Evolutionary conservation across 2,113 vertebrate genomes (phyloP), one percentile per base, ranked within the genome.

Genomic region (Oncorhynchus keta): DNA sequence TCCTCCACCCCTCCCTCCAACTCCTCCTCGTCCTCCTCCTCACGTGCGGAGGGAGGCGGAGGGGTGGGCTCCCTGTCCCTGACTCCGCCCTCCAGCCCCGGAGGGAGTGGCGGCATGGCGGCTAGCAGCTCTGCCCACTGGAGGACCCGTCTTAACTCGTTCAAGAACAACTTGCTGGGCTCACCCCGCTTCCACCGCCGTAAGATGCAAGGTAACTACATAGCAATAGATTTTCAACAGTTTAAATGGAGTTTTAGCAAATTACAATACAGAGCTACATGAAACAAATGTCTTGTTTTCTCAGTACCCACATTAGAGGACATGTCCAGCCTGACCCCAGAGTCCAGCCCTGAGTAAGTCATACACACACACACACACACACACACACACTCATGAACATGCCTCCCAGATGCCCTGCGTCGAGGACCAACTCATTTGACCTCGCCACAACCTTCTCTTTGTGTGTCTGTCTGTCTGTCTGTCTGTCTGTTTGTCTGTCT

Each of bases 341-440:
- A 97, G 82, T 97, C 96, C 79, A 97, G 95, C 76, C 96, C 96
- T n/a, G 96, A 97, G 96, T 97, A 90, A 95, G 96, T 95, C n/a
- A 57, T 28, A 79, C 26, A 66, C 32, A 71, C 74, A 45, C 57
- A 71, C 8, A 26, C 48, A 39, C 12, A n/a, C n/a, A n/a, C n/a
- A n/a, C 39, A 66, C 57, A 71, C 8, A 26, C 48, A 39, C 12
- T 24, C 39, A 45, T 45, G 39, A 45, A 45, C 39, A 45, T 45
- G 39, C 8, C 39, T 45, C 39, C 39, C 39, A 45, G 39, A 45
- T 45, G 39, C 39, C 39, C 9, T 45, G 11, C 9, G 39, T 2
- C 9, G 5, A 32, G 22, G 24, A 30, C 6, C 22, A 26, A 70
- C 16, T 45, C 67, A 48, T 70, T 8, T 11, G 13, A 12, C 14